Conservation (phyloP, 35 echinoderm and acorn worm genomes). For the Acanthaster planci region DNA sequence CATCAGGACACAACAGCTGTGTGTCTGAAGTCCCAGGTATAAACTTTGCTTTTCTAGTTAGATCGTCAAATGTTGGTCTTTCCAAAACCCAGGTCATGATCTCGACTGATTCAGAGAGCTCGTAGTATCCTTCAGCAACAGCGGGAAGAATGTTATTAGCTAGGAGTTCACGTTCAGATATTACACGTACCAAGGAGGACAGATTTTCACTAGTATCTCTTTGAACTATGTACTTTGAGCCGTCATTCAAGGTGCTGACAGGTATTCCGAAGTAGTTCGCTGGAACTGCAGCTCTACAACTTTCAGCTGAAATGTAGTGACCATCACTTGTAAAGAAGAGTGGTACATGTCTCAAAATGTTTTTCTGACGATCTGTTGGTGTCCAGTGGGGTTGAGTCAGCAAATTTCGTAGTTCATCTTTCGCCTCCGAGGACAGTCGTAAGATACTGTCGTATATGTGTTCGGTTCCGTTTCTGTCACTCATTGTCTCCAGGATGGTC, state of each 20-base stretch:
- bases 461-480: too few species aligned
- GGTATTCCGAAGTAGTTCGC: not conserved
- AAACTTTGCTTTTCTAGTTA: not conserved
- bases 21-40: not conserved
- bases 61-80: not conserved
- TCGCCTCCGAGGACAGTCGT: not conserved
- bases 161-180: not conserved
- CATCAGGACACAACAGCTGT: not conserved
- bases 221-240: not conserved
- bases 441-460: not conserved
- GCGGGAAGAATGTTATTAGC: not conserved
- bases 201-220: not conserved
- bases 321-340: not conserved
- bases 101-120: not conserved
- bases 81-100: constrained; percentile 23
- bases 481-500: not conserved
- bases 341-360: not conserved
- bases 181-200: not conserved
- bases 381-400: not conserved
- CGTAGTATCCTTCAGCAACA: not conserved
- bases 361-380: not conserved
- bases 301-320: not conserved
- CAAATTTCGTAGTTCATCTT: not conserved
- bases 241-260: not conserved
- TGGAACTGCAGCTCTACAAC: not conserved